These are phyloP conservation scores for Cremastobaeus sp. DNA, from an alignment of 2,888 invertebrate genomes.

Conservation along the genomic window DNA sequence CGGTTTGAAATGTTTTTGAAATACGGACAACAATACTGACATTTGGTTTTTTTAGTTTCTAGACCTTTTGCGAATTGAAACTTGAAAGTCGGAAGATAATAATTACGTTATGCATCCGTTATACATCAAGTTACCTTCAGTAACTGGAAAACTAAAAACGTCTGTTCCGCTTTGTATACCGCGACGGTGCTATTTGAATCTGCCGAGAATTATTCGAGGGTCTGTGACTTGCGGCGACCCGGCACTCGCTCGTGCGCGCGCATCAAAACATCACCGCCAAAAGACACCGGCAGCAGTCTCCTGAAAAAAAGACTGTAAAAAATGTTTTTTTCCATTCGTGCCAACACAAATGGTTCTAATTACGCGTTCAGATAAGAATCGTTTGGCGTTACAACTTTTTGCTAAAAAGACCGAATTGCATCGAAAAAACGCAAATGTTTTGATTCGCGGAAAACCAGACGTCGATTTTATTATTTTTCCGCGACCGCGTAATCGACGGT, in stretches of 20 bases:
- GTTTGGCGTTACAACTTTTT: no score
- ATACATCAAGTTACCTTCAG: no score
- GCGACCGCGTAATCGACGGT: neutral
- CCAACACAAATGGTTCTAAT: conserved; percentile 5
- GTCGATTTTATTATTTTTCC: neutral
- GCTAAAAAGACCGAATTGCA: no score
- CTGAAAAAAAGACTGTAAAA: no score
- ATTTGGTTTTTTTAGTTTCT: no score
- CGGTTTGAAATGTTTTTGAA: no score
- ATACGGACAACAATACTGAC: no score
- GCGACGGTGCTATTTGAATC: conserved; percentile 3
- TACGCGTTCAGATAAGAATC: conserved; percentile 22
- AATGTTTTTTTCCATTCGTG: conserved; percentile 6
- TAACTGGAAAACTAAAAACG: no score
- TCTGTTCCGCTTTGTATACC: neutral
- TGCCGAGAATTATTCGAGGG: neutral
- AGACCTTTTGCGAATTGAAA: no score
- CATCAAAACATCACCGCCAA: conserved; percentile 10
- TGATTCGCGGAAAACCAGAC: no score
- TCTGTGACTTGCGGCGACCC: neutral
- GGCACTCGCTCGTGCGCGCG: neutral
- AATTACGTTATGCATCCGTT: no score
- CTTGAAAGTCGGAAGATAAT: neutral
- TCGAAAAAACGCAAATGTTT: no score
- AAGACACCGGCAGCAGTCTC: neutral